These are phyloP conservation scores for Cyanistes caeruleus DNA, from an alignment of 2,113 vertebrate species.

Conservation along the genomic window DNA sequence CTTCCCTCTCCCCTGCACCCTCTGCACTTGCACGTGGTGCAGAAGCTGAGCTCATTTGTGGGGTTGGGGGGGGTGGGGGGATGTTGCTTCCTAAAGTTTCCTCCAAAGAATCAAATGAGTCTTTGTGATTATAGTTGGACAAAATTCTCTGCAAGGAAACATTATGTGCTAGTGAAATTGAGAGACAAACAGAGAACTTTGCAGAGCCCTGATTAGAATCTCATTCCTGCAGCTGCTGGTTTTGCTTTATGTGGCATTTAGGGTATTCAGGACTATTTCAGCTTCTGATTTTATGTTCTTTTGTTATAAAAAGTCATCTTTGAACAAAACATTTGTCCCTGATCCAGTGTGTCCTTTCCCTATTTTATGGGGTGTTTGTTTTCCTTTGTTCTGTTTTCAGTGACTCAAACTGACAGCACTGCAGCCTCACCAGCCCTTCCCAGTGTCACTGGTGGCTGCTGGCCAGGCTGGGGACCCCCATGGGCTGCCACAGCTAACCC, in stretches of 20 bases:
- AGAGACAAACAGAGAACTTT: not conserved
- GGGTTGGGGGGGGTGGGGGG: too few relatives aligned
- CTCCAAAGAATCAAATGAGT: not conserved
- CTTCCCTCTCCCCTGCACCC: not conserved
- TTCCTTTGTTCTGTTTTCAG: not conserved
- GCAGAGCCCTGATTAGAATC: not conserved
- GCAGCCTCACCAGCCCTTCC: not conserved
- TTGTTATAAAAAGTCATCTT: not conserved
- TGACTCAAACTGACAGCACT: slow-evolving; percentile 2
- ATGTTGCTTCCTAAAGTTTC: not conserved
- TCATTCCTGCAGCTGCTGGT: not conserved
- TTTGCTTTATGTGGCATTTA: not conserved
- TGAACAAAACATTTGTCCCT: not conserved
- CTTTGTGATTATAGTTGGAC: not conserved
- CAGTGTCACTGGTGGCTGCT: not conserved
- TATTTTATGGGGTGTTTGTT: not conserved
- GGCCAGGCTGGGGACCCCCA: not conserved
- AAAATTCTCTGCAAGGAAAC: not conserved
- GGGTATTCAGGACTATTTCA: not conserved
- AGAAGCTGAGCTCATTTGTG: not conserved
- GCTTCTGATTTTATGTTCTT: slow-evolving; percentile 8
- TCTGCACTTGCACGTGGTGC: not conserved
- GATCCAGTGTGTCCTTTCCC: not conserved
- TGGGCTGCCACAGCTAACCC: not conserved
- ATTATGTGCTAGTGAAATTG: not conserved